Evolutionary conservation across 2,113 vertebrate genomes (phyloP).

Genomic region (Myanophis thanlyinensis): DNA sequence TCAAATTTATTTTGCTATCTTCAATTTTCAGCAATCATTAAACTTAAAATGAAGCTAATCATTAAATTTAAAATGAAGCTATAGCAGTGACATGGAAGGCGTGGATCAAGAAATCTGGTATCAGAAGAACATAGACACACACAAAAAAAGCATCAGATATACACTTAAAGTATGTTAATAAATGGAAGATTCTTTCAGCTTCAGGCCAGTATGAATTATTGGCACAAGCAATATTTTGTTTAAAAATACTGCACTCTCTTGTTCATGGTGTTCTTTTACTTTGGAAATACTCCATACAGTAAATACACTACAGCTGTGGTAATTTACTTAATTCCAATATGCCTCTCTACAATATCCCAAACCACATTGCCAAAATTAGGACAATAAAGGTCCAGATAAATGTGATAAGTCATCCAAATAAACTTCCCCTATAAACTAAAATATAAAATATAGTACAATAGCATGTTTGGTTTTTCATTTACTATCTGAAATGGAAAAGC

Average conservation of each 20-base stretch:
- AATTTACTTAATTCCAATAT: not conserved
- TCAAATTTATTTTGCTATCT: not conserved
- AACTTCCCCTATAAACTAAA: not conserved
- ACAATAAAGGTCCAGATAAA: not conserved
- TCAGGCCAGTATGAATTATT: not conserved
- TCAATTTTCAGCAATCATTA: constrained; percentile 28
- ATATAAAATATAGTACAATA: not conserved
- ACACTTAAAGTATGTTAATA: not conserved
- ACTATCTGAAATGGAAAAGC: constrained; percentile 33
- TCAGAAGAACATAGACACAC: too few relatives aligned
- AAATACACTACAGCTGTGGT: not conserved
- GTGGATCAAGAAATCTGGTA: not conserved
- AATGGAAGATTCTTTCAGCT: not conserved
- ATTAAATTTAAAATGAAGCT: constrained; percentile 31
- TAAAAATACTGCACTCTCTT: not conserved
- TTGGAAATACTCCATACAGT: not conserved
- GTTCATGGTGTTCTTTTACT: not conserved
- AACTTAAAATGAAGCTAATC: constrained; percentile 26
- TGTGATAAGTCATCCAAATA: not conserved
- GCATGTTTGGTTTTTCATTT: not conserved
- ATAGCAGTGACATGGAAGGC: not conserved
- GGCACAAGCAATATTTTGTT: not conserved
- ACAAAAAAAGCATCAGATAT: too few relatives aligned
- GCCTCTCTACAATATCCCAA: not conserved
- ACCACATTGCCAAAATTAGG: not conserved